phyloP scores from a whole-genome alignment of 1,140 invertebrate genomes.

The Achroia grisella region DNA sequence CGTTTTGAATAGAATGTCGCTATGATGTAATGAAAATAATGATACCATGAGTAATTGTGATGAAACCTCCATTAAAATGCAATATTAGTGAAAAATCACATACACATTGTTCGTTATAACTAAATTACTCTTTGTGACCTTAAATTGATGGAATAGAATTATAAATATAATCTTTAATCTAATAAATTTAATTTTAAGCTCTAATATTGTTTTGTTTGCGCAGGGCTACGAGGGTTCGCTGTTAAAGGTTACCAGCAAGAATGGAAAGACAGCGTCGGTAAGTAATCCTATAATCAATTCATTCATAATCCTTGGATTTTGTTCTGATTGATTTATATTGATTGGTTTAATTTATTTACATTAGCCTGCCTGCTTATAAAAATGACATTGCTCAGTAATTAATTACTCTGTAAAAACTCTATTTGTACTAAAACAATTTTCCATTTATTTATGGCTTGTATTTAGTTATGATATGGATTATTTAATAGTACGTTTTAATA shows the following conservation, averaged over 20 bases:
- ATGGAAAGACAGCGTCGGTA: constrained; percentile 99
- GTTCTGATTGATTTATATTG: constrained; percentile 5
- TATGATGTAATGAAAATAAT: constrained; percentile 32
- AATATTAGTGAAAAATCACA: constrained; percentile 8
- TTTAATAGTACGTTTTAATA: too few relatives aligned
- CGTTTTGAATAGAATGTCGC: constrained; percentile 31
- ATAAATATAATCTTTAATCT: not conserved
- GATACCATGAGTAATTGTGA: constrained; percentile 24
- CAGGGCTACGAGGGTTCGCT: constrained; percentile 99
- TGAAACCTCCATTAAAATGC: not conserved
- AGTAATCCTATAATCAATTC: constrained; percentile 63
- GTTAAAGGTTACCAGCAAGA: constrained; percentile 99
- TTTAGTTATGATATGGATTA: too few relatives aligned
- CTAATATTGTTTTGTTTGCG: constrained; percentile 65
- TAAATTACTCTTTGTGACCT: not conserved
- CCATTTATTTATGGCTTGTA: too few relatives aligned
- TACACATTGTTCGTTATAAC: too few relatives aligned
- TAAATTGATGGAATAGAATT: too few relatives aligned
- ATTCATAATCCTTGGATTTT: too few relatives aligned
- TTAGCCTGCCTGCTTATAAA: not conserved
- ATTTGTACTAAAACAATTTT: too few relatives aligned
- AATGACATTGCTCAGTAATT: too few relatives aligned
- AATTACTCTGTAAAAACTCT: not conserved
- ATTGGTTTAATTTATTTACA: not conserved
- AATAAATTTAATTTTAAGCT: too few relatives aligned